A percentile compares a stretch with the other conserved stretches of the same genome.
Conservation (phyloP, 2,113 vertebrate genomes). For the Pithys albifrons region DNA sequence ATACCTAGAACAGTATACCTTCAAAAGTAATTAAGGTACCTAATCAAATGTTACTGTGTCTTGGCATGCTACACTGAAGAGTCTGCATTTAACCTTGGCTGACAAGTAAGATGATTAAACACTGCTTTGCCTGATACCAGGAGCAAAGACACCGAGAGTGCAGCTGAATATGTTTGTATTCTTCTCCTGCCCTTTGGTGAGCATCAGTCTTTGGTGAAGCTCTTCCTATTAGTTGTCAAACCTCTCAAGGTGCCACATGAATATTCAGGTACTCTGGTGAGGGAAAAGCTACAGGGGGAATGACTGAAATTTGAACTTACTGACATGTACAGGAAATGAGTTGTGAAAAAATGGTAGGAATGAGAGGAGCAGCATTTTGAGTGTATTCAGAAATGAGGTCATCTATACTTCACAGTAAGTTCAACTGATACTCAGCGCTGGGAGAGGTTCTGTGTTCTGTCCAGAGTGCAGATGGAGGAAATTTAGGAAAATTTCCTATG, state of each 20-base stretch:
- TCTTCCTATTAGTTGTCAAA: background rate
- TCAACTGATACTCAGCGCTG: background rate
- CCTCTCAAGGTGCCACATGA: background rate
- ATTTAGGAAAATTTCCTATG: background rate
- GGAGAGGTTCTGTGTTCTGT: background rate
- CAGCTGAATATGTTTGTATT: background rate
- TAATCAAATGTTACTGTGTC: background rate
- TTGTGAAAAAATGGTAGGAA: background rate
- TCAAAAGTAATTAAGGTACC: background rate
- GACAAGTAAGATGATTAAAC: background rate
- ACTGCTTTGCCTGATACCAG: background rate
- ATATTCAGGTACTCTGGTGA: background rate
- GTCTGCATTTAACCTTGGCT: background rate
- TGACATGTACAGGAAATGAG: background rate
- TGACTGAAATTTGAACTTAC: background rate
- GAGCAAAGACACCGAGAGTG: background rate
- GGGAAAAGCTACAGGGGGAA: background rate
- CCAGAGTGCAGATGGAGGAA: background rate
- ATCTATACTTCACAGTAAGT: background rate
- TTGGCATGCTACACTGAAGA: background rate
- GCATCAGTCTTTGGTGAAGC: background rate
- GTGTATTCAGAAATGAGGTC: background rate
- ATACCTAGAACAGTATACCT: background rate
- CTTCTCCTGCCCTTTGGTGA: background rate
- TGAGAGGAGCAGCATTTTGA: background rate